Evolutionary conservation across 1,140 invertebrate genomes (phyloP), one percentile per base, ranked within the genome.

Genomic region (Scaptomyza montana): DNA sequence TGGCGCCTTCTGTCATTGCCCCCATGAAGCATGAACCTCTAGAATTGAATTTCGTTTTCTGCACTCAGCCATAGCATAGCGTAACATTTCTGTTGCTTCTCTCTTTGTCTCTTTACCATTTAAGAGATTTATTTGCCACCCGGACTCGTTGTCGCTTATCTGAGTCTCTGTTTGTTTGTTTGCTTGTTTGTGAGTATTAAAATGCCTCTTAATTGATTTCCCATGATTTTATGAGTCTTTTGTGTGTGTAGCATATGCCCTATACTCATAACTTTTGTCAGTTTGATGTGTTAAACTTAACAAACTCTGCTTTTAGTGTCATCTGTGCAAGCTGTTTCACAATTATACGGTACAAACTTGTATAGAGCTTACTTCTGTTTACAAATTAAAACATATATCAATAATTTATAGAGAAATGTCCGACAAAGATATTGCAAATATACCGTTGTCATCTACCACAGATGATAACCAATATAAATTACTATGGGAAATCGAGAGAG

Each of bases 101-200:
- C 33, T 36, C 33, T 36, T 9, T 36, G 6, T 3, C 33, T 36
- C 30, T 33, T 33, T 16, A 8, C 36, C 64, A 63, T 67, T 62
- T 61, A 60, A 36, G 33, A 72, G 80, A 82, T 84, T 84, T 82
- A 82, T 82, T 84, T 79, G 72, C 63, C 50, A 54, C 64, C 61
- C 49, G 39, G 72, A 28, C 30, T 47, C 28, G 28, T 54, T 53
- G 61, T 5, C 28, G 30, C 57, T 9, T 19, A 25, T 3, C 21
- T 25, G 21, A 25, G 21, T 25, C 21, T 25, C 21, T 25, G 2
- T 25, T 1, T 25, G 21, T 25, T 25, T 25, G 21, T 25, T 16
- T 16, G 16, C 1, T 16, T 16, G 30, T 33, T 7, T 43, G 36
- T 25, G 53, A n/a, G 21, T 43, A 43, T 28, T 56, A 56, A 45